Conservation (phyloP, 1,140 invertebrate species). For the Radopholus similis region DNA sequence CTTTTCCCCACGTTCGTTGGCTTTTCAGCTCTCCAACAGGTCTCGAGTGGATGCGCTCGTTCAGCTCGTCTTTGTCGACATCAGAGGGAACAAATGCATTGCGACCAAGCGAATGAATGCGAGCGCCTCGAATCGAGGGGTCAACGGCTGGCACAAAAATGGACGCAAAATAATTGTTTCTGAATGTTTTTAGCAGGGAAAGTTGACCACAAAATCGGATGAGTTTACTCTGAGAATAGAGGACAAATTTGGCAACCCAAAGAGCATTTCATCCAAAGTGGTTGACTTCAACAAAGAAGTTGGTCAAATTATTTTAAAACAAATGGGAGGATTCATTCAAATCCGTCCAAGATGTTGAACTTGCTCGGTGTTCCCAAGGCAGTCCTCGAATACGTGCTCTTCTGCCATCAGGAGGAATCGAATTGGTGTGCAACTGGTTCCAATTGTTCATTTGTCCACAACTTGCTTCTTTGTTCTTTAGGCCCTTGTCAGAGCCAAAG, state of each 20-base stretch:
- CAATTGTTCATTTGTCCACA: background rate
- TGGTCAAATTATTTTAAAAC: slow-evolving; percentile 3
- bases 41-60: slow-evolving; percentile 50
- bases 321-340: background rate
- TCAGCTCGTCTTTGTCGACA: slow-evolving; percentile 47
- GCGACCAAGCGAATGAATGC: slow-evolving; percentile 49
- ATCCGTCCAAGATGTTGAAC: slow-evolving; percentile 39
- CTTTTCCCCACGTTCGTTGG: background rate
- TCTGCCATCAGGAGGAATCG: slow-evolving; percentile 97
- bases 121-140: background rate
- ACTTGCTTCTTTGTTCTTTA: slow-evolving; percentile 55
- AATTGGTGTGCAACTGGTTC: slow-evolving; percentile 68
- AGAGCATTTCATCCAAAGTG: slow-evolving; percentile 68
- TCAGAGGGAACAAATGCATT: slow-evolving; percentile 35
- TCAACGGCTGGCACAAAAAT: background rate
- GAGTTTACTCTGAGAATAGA: slow-evolving; percentile 68
- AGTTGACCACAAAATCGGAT: slow-evolving; percentile 63
- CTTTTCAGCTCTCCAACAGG: slow-evolving; percentile 50
- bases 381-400: slow-evolving; percentile 90
- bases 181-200: slow-evolving; percentile 25
- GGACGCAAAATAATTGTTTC: background rate
- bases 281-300: slow-evolving; percentile 71
- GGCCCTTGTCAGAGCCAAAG: slow-evolving; percentile 87
- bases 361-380: slow-evolving; percentile 81
- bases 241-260: slow-evolving; percentile 60